Evolutionary conservation across 2,888 invertebrate species (phyloP).

Genomic region (Melinaea marsaeus): DNA sequence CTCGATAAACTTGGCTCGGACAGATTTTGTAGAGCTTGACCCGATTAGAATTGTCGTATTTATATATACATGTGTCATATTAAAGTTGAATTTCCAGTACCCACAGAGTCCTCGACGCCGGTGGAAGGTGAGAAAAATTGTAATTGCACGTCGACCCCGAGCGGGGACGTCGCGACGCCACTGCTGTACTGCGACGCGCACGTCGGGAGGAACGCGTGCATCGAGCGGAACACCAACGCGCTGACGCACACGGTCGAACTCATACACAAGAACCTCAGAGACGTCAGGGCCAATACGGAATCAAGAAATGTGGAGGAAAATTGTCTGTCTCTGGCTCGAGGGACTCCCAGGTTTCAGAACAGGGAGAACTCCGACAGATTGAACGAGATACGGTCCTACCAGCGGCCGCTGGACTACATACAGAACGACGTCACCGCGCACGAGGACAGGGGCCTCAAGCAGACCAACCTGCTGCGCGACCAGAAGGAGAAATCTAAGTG

Average conservation of each 20-base stretch:
- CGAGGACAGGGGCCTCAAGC: constrained; percentile 59
- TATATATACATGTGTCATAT: too few species aligned
- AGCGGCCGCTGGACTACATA: constrained; percentile 79
- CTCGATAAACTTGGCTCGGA: too few species aligned
- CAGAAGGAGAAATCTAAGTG: constrained; percentile 62
- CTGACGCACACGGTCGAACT: constrained; percentile 72
- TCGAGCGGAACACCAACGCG: constrained; percentile 82
- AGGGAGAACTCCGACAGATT: constrained; percentile 49
- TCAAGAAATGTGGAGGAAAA: constrained; percentile 49
- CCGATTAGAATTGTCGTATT: too few species aligned
- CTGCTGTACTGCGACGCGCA: constrained; percentile 83
- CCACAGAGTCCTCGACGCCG: constrained; percentile 29
- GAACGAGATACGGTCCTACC: constrained; percentile 63
- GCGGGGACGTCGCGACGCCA: constrained; percentile 68
- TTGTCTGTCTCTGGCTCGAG: constrained; percentile 60
- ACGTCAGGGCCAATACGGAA: constrained; percentile 51
- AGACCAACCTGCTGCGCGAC: constrained; percentile 65
- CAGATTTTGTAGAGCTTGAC: too few species aligned
- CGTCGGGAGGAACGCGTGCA: constrained; percentile 92
- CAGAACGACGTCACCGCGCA: constrained; percentile 82
- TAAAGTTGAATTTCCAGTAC: constrained; percentile 14
- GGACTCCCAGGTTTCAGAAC: constrained; percentile 39
- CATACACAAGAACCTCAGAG: constrained; percentile 82
- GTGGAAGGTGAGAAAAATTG: constrained; percentile 62
- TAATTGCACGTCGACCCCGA: constrained; percentile 45